Percentiles rank a stretch among this genome's conserved stretches.
Conservation (phyloP, 35 echinoderm and acorn worm genomes). For the Amphiura filiformis region DNA sequence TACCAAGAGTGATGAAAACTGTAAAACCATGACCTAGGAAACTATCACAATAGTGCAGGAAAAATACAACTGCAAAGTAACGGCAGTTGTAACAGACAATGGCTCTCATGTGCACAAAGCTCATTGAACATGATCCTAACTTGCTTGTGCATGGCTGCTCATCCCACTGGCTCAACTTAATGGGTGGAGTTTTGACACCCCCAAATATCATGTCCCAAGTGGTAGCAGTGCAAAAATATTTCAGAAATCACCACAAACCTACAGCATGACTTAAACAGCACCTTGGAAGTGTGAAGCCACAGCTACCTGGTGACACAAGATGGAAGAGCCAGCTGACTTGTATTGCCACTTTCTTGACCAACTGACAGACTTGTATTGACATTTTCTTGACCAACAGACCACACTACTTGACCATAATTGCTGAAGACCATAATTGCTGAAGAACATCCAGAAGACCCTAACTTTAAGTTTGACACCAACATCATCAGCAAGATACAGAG, state of each 20-base stretch:
- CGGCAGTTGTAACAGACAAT: constrained; percentile 16
- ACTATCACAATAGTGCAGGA: not conserved
- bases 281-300: constrained; percentile 21
- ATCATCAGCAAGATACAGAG: constrained; percentile 23
- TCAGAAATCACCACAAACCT: constrained; percentile 43
- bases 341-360: constrained; percentile 23
- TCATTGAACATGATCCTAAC: not conserved
- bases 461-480: not conserved
- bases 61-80: constrained; percentile 6
- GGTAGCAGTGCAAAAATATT: constrained; percentile 27
- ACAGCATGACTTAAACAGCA: not conserved
- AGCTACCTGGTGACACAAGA: constrained; percentile 36
- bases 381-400: no score
- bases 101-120: not conserved
- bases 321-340: constrained; percentile 42
- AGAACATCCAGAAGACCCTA: constrained; percentile 20
- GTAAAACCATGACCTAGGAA: not conserved
- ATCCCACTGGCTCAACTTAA: constrained; percentile 9
- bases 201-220: not conserved
- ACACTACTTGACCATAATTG: not conserved
- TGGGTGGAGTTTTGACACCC: not conserved
- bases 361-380: not conserved
- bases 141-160: constrained; percentile 11
- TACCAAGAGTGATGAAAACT: not conserved
- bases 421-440: not conserved